Evolutionary conservation across 2,888 invertebrate genomes (phyloP), one percentile per base, ranked within the genome.

Genomic region (Isoperla grammatica): DNA sequence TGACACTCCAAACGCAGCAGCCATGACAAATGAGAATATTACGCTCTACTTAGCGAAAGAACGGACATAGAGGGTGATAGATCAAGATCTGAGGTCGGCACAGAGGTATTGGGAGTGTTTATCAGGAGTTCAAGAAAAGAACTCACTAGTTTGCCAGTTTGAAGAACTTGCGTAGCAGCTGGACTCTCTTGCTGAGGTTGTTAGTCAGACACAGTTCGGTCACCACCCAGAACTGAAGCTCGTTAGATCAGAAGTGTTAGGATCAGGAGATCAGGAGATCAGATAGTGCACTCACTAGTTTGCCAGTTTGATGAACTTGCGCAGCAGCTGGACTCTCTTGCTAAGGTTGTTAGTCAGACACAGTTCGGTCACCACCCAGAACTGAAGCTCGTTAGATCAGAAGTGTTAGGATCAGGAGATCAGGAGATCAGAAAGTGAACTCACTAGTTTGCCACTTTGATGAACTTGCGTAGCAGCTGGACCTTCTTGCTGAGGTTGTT

Each of bases 261-360:
- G n/a, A n/a, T n/a, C n/a, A n/a, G n/a, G n/a, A n/a, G n/a, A 45
- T 6, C 11, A n/a, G 8, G n/a, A n/a, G n/a, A n/a, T n/a, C 8
- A 37, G 11, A 37, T 9, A 37, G 37, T 11, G 19, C 65, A 81
- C 87, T 85, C 78, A 90, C 90, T 89, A 86, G 56, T 86, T 84
- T 17, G 90, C 90, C 61, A 91, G 75, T 77, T 91, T 90, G 70
- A 92, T 90, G 74, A 91, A 88, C 74, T 90, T 91, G 62, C 87
- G 77, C 56, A 92, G 77, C 13, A 90, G 77, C 20, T 85, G 83
- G 0, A 88, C 87, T 39, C 91, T 76, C 73, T 88, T 88, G 67
- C 85, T 82, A 63, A 89, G 75, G 67, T 84, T 85, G 19, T 76
- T 75, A 15, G 87, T 82, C 68, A 88, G 80, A 56, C 87, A 84